Percentiles rank a stretch among this genome's conserved stretches.
These are phyloP conservation scores for Ambastaia sidthimunki DNA, from an alignment of 2,797 vertebrate species.

Conservation along the genomic window DNA sequence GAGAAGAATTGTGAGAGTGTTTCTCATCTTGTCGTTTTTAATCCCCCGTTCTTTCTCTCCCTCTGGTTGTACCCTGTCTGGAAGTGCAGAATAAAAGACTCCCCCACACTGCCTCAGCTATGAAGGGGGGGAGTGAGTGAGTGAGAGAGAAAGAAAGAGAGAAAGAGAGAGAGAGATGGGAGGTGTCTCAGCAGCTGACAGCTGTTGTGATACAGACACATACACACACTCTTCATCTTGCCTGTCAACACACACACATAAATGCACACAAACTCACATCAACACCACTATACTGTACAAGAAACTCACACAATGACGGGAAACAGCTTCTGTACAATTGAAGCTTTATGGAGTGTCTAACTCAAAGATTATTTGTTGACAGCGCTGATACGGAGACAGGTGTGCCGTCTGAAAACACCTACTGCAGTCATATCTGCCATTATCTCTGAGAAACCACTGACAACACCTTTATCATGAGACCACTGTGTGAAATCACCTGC, in stretches of 20 bases:
- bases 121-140: conserved; percentile 27
- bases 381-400: background rate
- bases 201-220: conserved; percentile 77
- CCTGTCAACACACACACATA: conserved; percentile 45
- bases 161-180: conserved; percentile 64
- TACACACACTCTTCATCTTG: conserved; percentile 40
- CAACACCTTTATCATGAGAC: background rate
- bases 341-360: background rate
- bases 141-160: conserved; percentile 57
- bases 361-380: background rate
- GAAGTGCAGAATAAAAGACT: conserved; percentile 55
- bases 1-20: conserved; percentile 56
- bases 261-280: background rate
- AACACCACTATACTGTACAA: conserved; percentile 2
- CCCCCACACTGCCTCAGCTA: conserved; percentile 54
- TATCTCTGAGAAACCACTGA: background rate
- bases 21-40: conserved; percentile 60
- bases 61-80: conserved; percentile 55
- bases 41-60: conserved; percentile 55
- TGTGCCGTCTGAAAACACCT: background rate
- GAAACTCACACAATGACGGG: background rate
- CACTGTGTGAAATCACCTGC: background rate
- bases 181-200: conserved; percentile 78
- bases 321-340: background rate
- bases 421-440: too few species aligned